These are phyloP conservation scores for Cheiracanthium punctorium DNA, from an alignment of 2,888 invertebrate genomes.

Conservation along the genomic window DNA sequence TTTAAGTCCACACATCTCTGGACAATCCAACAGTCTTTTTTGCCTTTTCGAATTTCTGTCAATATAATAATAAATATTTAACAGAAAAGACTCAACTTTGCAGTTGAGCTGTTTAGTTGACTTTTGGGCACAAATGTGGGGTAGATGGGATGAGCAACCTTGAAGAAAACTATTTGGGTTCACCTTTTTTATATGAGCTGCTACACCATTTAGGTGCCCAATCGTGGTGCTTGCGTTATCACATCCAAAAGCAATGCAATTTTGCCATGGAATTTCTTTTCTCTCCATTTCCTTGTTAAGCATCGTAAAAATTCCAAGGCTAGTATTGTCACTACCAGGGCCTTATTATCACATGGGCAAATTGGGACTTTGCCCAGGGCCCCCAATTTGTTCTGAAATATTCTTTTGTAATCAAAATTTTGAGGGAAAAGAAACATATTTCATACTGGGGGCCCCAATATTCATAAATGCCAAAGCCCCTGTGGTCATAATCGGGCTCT, in stretches of 20 bases:
- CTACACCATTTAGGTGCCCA: not conserved
- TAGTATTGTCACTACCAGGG: not conserved
- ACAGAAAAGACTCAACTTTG: not conserved
- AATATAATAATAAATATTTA: not conserved
- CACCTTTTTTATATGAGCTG: not conserved
- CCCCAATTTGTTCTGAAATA: no score
- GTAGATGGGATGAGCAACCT: not conserved
- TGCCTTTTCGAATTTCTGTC: not conserved
- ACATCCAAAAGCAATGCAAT: conserved; percentile 11
- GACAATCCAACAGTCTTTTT: not conserved
- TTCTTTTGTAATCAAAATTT: no score
- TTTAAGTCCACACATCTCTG: not conserved
- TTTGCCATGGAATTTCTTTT: not conserved
- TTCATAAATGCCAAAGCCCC: no score
- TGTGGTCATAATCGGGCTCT: no score
- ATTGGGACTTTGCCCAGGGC: no score
- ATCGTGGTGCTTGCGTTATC: not conserved
- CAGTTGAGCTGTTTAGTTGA: not conserved
- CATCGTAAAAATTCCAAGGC: not conserved
- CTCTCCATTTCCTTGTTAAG: not conserved
- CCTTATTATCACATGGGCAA: no score
- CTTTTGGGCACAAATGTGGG: conserved; percentile 5
- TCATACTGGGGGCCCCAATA: no score
- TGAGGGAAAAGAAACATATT: no score
- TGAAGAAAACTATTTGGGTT: not conserved